phyloP scores from a whole-genome alignment of 37 sponge, comb jelly and placozoan species.

The Ephydatia muelleri region DNA sequence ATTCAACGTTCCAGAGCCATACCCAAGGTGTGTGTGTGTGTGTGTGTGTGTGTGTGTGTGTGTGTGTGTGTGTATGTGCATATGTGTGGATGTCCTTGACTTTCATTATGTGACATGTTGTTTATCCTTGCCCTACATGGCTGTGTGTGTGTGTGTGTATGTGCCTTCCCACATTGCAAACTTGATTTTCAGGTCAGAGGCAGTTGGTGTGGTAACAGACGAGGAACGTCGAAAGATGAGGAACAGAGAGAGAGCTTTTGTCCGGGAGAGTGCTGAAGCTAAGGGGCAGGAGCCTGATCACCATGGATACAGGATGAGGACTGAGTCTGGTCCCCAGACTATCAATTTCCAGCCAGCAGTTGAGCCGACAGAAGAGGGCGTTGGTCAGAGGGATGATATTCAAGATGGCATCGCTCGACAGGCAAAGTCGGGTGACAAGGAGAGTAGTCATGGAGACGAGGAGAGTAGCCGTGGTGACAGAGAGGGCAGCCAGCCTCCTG shows the following conservation, averaged over 20 bases:
- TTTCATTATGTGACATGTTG: too few species aligned
- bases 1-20: constrained; percentile 95
- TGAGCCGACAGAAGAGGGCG: not conserved
- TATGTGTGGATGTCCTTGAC: not conserved
- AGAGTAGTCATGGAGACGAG: not conserved
- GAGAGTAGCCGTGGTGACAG: not conserved
- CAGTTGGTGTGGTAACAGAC: not conserved
- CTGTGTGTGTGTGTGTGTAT: too few species aligned
- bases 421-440: not conserved
- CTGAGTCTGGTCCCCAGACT: constrained; percentile 2
- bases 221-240: not conserved
- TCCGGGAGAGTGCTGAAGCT: not conserved
- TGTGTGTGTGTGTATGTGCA: not conserved
- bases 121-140: too few species aligned
- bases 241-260: not conserved
- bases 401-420: not conserved
- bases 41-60: constrained; percentile 3
- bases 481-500: not conserved
- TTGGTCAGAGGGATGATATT: not conserved
- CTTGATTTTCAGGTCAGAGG: not conserved
- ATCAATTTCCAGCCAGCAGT: constrained; percentile 30
- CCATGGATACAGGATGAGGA: not conserved
- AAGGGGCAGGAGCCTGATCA: not conserved
- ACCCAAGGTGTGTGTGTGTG: constrained; percentile 68
- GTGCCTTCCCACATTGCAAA: not conserved